Conservation (phyloP, 1,140 invertebrate species). For the Atta cephalotes region DNA sequence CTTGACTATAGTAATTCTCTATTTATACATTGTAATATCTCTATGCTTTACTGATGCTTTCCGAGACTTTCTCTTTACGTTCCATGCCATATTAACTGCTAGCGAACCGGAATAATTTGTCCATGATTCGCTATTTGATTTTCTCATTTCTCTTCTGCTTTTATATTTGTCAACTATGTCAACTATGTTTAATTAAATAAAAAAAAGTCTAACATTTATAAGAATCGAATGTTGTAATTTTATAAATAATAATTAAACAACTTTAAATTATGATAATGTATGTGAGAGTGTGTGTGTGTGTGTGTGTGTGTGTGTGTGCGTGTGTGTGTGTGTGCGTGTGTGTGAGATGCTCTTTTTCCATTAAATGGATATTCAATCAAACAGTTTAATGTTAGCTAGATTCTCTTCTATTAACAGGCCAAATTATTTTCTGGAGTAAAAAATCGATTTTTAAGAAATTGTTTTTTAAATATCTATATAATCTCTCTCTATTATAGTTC, state of each 20-base stretch:
- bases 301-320: no score
- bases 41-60: background rate
- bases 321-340: no score
- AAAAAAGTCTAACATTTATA: background rate
- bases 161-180: background rate
- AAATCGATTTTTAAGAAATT: no score
- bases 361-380: background rate
- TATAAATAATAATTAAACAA: background rate
- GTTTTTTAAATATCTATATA: no score
- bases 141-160: conserved; percentile 8
- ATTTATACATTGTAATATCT: background rate
- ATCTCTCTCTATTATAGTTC: no score
- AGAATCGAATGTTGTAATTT: background rate
- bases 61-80: conserved; percentile 51
- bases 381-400: background rate
- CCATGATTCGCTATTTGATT: conserved; percentile 13
- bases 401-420: background rate
- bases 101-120: conserved; percentile 8
- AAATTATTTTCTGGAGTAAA: no score
- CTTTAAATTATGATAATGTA: no score
- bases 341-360: background rate
- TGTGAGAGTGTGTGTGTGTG: no score
- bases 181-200: background rate
- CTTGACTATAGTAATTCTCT: conserved; percentile 21
- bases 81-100: conserved; percentile 27